These are phyloP conservation scores for Brassicogethes aeneus DNA, from an alignment of 2,888 invertebrate genomes.

Conservation along the genomic window DNA sequence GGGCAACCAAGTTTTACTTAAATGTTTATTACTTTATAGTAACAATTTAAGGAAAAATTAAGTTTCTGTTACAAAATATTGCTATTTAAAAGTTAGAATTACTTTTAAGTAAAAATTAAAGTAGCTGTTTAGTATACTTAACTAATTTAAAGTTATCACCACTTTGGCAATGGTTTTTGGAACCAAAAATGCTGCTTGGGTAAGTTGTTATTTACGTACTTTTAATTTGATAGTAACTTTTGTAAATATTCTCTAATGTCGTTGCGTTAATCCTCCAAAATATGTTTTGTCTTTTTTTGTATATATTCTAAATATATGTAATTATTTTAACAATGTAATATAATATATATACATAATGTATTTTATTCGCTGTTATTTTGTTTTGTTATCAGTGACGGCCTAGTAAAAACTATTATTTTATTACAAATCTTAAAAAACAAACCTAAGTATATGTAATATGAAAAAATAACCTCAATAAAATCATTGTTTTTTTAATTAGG, in stretches of 20 bases:
- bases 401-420: slow-evolving; percentile 2
- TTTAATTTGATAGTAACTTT: background rate
- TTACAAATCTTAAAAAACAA: background rate
- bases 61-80: too few relatives aligned
- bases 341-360: slow-evolving; percentile 18
- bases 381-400: background rate
- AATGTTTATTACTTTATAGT: too few relatives aligned
- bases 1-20: too few relatives aligned
- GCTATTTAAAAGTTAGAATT: too few relatives aligned
- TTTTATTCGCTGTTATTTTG: slow-evolving; percentile 13
- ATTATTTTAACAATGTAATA: slow-evolving; percentile 20
- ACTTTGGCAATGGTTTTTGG: too few relatives aligned
- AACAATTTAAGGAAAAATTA: too few relatives aligned
- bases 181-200: too few relatives aligned
- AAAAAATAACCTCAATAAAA: too few relatives aligned
- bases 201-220: background rate
- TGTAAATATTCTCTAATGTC: background rate
- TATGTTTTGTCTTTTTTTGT: slow-evolving; percentile 15
- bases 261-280: background rate
- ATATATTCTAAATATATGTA: slow-evolving; percentile 15
- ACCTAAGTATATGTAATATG: too few relatives aligned
- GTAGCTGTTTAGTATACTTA: too few relatives aligned
- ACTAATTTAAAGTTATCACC: too few relatives aligned
- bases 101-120: too few relatives aligned
- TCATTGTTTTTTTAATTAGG: background rate